Base-by-base conservation (phyloP, 2,113 vertebrate genomes). In the Climacteris rufus region DNA sequence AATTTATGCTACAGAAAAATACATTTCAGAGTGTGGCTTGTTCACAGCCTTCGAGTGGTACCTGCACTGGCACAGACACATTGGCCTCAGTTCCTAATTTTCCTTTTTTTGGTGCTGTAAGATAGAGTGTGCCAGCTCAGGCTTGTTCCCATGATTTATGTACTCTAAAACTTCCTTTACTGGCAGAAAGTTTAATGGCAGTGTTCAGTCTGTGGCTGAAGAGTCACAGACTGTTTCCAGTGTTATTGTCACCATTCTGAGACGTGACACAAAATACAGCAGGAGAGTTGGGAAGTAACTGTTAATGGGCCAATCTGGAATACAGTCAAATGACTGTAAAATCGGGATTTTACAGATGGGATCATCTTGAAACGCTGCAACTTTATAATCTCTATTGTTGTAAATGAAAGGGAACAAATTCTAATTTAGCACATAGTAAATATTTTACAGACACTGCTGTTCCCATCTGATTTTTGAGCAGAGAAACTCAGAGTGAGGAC, bases 21-120 rank as follows among this genome's bases (percentile, higher is more conserved):
- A 2, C 1, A 52, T 27, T 49, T 16, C 30, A 45, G 39, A 5
- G 20, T 0, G 22, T 1, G 10, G 22, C 17, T 60, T 15, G 13
- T 37, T 68, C 16, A 25, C 30, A 37, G 2, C 54, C 37, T 52
- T 9, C 3, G 0, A 31, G 44, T 0, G 24, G 18, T 12, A 39
- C 75, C 74, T 40, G 57, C 31, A 5, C 0, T 27, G 30, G 69
- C 11, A 45, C 49, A 59, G 56, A 16, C 14, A 35, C 3, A 0
- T 1, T 20, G 37, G 12, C 42, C 39, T 91, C 16, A 3, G 28
- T 3, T 69, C 56, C 35, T 19, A 2, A 47, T 76, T 70, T 31
- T 31, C n/a, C 52, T 39, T 64, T 44, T 61, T 81, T 53, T 70
- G 87, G 37, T 33, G 37, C 23, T 74, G 42, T 23, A 21, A 60